phyloP scores from a whole-genome alignment of 1,140 invertebrate species.

The Formica exsecta region DNA sequence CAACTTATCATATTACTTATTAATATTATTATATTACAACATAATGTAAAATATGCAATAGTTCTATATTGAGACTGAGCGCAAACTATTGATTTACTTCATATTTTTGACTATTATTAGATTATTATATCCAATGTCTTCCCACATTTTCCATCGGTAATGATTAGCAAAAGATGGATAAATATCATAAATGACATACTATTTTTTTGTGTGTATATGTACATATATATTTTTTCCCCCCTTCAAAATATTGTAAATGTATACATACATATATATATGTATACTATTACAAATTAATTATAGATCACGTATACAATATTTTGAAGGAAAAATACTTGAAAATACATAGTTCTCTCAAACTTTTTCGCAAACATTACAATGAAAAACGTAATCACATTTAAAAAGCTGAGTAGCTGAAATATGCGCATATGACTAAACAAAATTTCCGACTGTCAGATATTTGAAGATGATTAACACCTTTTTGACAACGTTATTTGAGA shows the following conservation, averaged over 20 bases:
- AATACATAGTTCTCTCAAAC: background rate
- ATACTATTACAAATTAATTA: no score
- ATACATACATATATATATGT: no score
- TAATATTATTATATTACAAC: background rate
- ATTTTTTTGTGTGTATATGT: no score
- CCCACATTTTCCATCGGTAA: background rate
- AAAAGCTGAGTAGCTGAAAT: background rate
- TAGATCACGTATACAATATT: background rate
- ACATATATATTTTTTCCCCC: no score
- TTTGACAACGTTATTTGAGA: background rate
- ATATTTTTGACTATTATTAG: constrained; percentile 29
- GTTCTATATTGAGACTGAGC: background rate
- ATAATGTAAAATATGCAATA: background rate
- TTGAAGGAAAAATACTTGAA: background rate
- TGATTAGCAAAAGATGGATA: background rate
- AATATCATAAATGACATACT: no score
- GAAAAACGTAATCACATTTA: background rate
- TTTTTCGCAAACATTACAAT: background rate
- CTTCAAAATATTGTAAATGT: no score
- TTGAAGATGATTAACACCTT: constrained; percentile 26
- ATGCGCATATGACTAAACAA: background rate
- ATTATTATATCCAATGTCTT: background rate
- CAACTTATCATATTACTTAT: background rate
- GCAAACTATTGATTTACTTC: constrained; percentile 15
- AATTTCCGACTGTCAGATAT: background rate